phyloP scores from a whole-genome alignment of 2,113 vertebrate species.

The Mionectes macconnelli region DNA sequence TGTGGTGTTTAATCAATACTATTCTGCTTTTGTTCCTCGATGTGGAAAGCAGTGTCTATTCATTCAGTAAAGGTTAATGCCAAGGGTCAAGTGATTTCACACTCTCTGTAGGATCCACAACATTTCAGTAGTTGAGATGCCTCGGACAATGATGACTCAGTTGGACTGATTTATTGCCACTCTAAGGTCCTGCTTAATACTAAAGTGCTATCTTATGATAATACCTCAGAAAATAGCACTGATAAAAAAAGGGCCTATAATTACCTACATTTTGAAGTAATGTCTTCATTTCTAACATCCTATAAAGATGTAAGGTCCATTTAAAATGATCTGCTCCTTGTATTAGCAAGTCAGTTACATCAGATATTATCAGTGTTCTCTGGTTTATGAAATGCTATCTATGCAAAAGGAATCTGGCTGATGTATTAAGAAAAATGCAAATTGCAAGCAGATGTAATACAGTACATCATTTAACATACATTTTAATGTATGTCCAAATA shows the following conservation, averaged over 20 bases:
- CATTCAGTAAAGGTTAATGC: slow-evolving; percentile 97
- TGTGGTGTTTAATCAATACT: slow-evolving; percentile 97
- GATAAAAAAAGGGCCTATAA: slow-evolving; percentile 83
- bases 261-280: slow-evolving; percentile 83
- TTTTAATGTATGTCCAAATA: slow-evolving; percentile 39
- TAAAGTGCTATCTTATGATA: slow-evolving; percentile 94
- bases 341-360: slow-evolving; percentile 77
- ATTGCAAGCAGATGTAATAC: slow-evolving; percentile 60
- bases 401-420: slow-evolving; percentile 41
- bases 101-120: slow-evolving; percentile 89
- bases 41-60: slow-evolving; percentile 90
- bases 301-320: slow-evolving; percentile 78
- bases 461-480: slow-evolving; percentile 47
- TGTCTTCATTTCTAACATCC: slow-evolving; percentile 82
- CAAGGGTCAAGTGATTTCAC: slow-evolving; percentile 99
- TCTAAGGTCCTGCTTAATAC: slow-evolving; percentile 81
- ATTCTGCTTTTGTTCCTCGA: slow-evolving; percentile 91
- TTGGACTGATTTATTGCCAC: slow-evolving; percentile 95
- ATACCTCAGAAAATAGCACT: slow-evolving; percentile 85
- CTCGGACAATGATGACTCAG: slow-evolving; percentile 94
- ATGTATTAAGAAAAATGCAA: slow-evolving; percentile 59
- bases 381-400: slow-evolving; percentile 62
- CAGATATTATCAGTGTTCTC: slow-evolving; percentile 66
- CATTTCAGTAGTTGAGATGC: slow-evolving; percentile 88
- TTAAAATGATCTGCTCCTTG: slow-evolving; percentile 77